Percentiles rank a stretch among this genome's conserved stretches.
Conservation (phyloP, 2,888 invertebrate species). For the Invenusta paracnida region DNA sequence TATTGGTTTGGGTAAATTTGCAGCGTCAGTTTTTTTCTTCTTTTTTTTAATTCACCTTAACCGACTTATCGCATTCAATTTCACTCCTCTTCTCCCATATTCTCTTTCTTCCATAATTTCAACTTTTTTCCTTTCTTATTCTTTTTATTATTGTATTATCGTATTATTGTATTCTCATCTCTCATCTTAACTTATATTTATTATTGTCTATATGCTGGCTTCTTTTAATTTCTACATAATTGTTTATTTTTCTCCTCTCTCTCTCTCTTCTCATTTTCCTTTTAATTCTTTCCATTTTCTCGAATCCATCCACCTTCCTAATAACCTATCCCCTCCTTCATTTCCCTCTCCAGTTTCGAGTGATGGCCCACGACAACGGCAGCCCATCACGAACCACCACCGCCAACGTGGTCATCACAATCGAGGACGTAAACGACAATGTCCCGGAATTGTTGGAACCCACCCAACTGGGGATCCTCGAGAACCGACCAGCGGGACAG, state of each 20-base stretch:
- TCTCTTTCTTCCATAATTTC: too few species aligned
- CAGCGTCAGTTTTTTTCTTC: too few species aligned
- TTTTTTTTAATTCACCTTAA: too few species aligned
- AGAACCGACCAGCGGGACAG: neutral
- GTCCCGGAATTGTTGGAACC: constrained; percentile 6
- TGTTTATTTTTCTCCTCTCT: too few species aligned
- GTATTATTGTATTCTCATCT: neutral
- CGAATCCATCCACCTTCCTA: too few species aligned
- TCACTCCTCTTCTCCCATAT: too few species aligned
- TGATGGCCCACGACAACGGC: neutral
- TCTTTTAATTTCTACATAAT: too few species aligned
- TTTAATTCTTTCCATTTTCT: too few species aligned
- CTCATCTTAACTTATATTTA: neutral
- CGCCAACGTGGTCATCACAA: neutral
- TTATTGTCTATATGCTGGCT: neutral
- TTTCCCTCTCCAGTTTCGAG: neutral
- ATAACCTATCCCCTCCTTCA: neutral
- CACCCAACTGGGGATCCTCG: constrained; percentile 1
- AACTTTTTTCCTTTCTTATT: too few species aligned
- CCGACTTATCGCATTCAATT: too few species aligned
- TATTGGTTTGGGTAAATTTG: too few species aligned
- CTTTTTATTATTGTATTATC: neutral
- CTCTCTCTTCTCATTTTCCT: too few species aligned
- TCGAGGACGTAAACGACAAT: constrained; percentile 30
- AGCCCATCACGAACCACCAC: neutral